Percentiles rank a stretch among this genome's conserved stretches.
phyloP scores from a whole-genome alignment of 2,888 invertebrate genomes.

The Halictus quadricinctus region DNA sequence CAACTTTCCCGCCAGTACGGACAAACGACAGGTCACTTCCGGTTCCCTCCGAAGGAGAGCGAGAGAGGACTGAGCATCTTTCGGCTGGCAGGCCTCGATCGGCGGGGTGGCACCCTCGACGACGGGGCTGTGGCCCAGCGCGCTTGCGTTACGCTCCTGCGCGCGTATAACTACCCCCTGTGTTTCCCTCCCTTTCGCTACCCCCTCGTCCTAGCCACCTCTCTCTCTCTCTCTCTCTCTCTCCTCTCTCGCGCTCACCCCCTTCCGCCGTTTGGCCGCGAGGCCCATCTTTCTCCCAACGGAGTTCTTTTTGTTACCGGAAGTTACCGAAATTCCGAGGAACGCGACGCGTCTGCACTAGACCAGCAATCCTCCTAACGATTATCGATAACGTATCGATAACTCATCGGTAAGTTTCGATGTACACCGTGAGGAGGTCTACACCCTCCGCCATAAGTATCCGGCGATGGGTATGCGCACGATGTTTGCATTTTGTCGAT shows the following conservation, averaged over 20 bases:
- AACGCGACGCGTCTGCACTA: conserved; percentile 13
- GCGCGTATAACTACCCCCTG: conserved; percentile 68
- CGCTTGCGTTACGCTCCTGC: conserved; percentile 78
- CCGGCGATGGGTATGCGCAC: neutral
- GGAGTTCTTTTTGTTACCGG: conserved; percentile 35
- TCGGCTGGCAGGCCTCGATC: conserved; percentile 69
- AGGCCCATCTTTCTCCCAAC: conserved; percentile 18
- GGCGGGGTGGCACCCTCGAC: conserved; percentile 76
- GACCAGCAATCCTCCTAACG: conserved; percentile 9
- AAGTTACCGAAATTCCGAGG: conserved; percentile 46
- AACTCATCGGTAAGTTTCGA: neutral
- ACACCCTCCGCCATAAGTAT: neutral
- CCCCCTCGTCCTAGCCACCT: neutral
- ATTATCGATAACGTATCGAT: conserved; percentile 25
- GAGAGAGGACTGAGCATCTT: conserved; percentile 77
- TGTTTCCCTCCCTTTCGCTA: conserved; percentile 31
- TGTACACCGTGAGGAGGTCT: neutral
- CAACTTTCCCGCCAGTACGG: conserved; percentile 69
- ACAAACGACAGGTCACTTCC: conserved; percentile 54
- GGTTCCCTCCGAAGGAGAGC: conserved; percentile 69
- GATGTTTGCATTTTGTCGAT: neutral
- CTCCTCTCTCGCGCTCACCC: neutral
- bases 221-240: neutral
- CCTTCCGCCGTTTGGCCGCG: conserved; percentile 4
- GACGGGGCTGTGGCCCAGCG: conserved; percentile 71